Evolutionary conservation across 1,140 invertebrate species (phyloP).

Genomic region (Cydia fagiglandana): DNA sequence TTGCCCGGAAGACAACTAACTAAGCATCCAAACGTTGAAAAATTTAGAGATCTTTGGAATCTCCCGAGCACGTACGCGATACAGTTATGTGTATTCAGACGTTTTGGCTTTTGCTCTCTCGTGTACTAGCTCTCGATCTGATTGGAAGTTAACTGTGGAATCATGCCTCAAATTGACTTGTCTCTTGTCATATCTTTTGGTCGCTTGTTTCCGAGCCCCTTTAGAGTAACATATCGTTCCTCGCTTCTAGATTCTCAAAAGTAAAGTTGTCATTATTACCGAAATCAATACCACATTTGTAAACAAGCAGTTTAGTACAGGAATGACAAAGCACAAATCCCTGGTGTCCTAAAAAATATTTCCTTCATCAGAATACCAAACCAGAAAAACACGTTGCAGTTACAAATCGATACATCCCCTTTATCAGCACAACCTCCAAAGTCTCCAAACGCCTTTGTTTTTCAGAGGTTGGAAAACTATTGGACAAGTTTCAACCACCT

Average conservation of each 20-base stretch:
- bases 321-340: no score
- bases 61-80: neutral
- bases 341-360: no score
- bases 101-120: slow-evolving; percentile 1
- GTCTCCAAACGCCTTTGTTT: neutral
- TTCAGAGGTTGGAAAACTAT: neutral
- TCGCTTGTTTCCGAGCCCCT: neutral
- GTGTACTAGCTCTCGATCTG: neutral
- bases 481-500: neutral
- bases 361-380: no score
- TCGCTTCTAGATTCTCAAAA: neutral
- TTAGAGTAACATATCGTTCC: neutral
- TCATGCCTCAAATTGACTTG: neutral
- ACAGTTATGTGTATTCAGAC: slow-evolving; percentile 5
- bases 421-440: no score
- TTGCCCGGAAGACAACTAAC: neutral
- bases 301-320: no score
- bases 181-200: neutral
- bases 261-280: no score
- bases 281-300: no score
- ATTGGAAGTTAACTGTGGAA: neutral
- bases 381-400: no score
- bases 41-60: neutral
- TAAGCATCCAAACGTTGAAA: neutral
- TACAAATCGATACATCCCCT: no score